Evolutionary conservation across 2,113 vertebrate genomes (phyloP).

Genomic region (Dicrurus megarhynchus): DNA sequence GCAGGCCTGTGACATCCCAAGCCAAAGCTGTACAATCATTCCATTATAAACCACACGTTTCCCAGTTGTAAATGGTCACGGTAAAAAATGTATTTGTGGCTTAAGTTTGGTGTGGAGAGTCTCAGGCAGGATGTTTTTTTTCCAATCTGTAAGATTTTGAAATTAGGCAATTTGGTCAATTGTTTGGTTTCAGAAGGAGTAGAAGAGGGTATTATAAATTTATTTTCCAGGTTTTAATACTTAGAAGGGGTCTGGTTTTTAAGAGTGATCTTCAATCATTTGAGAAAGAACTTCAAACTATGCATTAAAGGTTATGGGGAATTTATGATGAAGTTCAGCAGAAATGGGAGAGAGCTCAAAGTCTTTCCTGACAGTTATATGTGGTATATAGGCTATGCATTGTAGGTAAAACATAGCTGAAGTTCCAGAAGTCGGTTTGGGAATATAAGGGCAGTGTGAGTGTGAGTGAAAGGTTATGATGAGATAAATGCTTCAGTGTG

Average conservation of each 20-base stretch:
- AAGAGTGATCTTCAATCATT: not conserved
- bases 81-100: not conserved
- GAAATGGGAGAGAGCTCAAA: not conserved
- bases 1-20: not conserved
- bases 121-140: not conserved
- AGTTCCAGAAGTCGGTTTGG: not conserved
- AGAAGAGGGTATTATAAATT: not conserved
- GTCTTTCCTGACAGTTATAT: not conserved
- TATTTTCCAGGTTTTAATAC: not conserved
- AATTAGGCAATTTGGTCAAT: not conserved
- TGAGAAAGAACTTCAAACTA: not conserved
- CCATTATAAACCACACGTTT: constrained; percentile 18
- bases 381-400: not conserved
- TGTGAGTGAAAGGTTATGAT: not conserved
- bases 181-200: not conserved
- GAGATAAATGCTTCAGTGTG: not conserved
- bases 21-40: not conserved
- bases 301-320: not conserved
- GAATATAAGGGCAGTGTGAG: not conserved
- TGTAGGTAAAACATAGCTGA: not conserved
- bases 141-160: not conserved
- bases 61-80: not conserved
- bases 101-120: not conserved
- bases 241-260: not conserved
- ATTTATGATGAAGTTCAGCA: not conserved